Percentiles rank a stretch among this genome's conserved stretches.
phyloP scores from a whole-genome alignment of 2,888 invertebrate species.

The Icerya purchasi region DNA sequence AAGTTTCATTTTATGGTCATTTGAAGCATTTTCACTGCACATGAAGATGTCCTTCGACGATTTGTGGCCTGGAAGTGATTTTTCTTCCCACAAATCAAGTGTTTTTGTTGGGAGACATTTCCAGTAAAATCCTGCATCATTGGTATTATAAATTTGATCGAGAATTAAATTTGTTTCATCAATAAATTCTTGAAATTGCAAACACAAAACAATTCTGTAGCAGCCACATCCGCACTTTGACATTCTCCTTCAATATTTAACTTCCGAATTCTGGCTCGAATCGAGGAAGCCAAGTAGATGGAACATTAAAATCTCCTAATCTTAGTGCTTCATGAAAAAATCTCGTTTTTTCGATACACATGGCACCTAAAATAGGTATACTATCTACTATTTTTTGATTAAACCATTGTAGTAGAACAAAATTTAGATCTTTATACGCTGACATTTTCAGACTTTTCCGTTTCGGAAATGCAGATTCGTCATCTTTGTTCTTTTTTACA shows the following conservation, averaged over 20 bases:
- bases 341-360: too few species aligned
- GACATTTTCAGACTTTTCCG: too few species aligned
- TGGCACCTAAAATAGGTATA: too few species aligned
- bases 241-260: neutral
- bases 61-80: neutral
- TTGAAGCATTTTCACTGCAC: neutral
- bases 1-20: neutral
- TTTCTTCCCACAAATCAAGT: neutral
- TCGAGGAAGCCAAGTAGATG: too few species aligned
- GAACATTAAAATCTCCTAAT: too few species aligned
- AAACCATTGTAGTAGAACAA: too few species aligned
- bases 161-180: neutral
- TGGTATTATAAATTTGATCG: neutral
- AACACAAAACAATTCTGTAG: neutral
- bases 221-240: neutral
- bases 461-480: too few species aligned
- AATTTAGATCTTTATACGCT: too few species aligned
- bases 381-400: too few species aligned
- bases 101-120: neutral
- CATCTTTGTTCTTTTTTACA: too few species aligned
- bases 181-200: neutral
- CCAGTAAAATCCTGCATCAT: neutral
- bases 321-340: too few species aligned
- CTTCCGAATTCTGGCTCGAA: too few species aligned
- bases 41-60: neutral